Percentiles rank a stretch among this genome's conserved stretches.
Evolutionary conservation across 1,140 invertebrate species (phyloP).

Genomic region (Leptinotarsa undecemlineata): DNA sequence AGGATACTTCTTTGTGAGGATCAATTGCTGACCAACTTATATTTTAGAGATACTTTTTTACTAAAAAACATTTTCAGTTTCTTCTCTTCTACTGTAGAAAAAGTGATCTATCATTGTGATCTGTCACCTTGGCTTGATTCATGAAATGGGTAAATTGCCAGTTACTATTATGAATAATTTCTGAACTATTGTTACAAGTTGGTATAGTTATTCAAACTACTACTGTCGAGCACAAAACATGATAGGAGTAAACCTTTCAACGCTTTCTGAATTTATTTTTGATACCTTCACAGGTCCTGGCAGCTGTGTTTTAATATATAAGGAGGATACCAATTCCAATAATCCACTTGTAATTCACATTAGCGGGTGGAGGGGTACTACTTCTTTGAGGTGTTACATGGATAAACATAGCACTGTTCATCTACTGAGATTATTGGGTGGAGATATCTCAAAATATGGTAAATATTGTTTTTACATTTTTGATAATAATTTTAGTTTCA

Average conservation of each 20-base stretch:
- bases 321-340: conserved; percentile 58
- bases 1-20: too few species aligned
- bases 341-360: conserved; percentile 67
- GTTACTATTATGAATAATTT: too few species aligned
- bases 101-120: too few species aligned
- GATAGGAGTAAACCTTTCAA: not conserved
- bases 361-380: conserved; percentile 89
- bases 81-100: too few species aligned
- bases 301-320: conserved; percentile 75
- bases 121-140: too few species aligned
- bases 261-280: not conserved
- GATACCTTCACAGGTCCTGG: conserved; percentile 62
- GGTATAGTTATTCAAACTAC: too few species aligned
- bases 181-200: too few species aligned
- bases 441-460: conserved; percentile 80
- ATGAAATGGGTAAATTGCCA: too few species aligned
- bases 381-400: conserved; percentile 84
- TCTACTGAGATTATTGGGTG: conserved; percentile 80
- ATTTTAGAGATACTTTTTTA: too few species aligned
- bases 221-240: too few species aligned
- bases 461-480: conserved; percentile 30
- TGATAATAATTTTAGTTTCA: not conserved
- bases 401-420: conserved; percentile 81
- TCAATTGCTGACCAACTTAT: too few species aligned
- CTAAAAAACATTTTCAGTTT: too few species aligned